These are phyloP conservation scores for Ametastegia equiseti DNA, from an alignment of 2,888 invertebrate species.

Conservation along the genomic window DNA sequence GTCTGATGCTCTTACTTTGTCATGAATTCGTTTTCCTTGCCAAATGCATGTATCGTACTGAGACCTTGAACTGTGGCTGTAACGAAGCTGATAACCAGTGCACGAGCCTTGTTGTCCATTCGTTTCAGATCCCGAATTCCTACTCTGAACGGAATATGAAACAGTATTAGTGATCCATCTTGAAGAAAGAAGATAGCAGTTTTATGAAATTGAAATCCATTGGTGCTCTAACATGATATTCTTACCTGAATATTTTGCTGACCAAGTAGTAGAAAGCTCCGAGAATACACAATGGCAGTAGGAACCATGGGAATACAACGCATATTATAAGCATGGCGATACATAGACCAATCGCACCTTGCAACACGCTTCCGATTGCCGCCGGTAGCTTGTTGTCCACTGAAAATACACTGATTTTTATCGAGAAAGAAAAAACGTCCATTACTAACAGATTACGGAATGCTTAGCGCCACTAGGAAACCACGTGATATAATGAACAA, in stretches of 20 bases:
- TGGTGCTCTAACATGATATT: neutral
- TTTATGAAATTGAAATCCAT: neutral
- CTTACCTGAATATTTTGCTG: slow-evolving; percentile 74
- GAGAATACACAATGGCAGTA: slow-evolving; percentile 76
- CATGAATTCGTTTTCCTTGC: slow-evolving; percentile 77
- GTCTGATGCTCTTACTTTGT: slow-evolving; percentile 71
- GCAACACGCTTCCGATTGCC: slow-evolving; percentile 78
- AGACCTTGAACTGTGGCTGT: slow-evolving; percentile 80
- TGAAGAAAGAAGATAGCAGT: neutral
- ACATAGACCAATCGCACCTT: slow-evolving; percentile 77
- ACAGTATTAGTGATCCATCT: neutral
- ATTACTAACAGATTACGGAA: neutral
- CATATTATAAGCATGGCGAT: slow-evolving; percentile 77
- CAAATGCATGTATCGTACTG: slow-evolving; percentile 80
- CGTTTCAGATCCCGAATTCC: slow-evolving; percentile 78
- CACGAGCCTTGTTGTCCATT: slow-evolving; percentile 78
- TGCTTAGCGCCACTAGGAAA: neutral
- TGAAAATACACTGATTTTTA: slow-evolving; percentile 63
- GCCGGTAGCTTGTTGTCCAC: slow-evolving; percentile 80
- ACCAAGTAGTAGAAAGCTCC: slow-evolving; percentile 73
- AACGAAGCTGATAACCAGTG: slow-evolving; percentile 80
- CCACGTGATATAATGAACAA: neutral
- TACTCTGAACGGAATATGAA: slow-evolving; percentile 59
- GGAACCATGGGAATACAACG: slow-evolving; percentile 77
- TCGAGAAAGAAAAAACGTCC: neutral